These are phyloP conservation scores for Euborellia annulipes DNA, from an alignment of 1,140 invertebrate species.

Conservation along the genomic window DNA sequence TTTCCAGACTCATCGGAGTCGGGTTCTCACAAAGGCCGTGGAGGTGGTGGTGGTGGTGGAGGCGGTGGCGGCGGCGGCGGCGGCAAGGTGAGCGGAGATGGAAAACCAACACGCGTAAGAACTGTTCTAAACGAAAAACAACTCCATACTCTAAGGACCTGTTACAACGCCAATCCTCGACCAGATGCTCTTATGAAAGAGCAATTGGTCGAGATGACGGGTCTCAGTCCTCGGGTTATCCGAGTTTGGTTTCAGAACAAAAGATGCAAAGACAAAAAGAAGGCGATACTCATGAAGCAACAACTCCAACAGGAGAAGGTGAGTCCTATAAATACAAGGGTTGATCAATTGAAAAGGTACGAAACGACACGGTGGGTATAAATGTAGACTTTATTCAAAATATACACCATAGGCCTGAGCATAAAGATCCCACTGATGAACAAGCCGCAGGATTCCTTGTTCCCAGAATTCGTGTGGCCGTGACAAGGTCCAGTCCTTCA, in stretches of 20 bases:
- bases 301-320: constrained; percentile 96
- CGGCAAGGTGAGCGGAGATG: constrained; percentile 41
- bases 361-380: too few relatives aligned
- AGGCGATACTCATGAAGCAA: constrained; percentile 90
- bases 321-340: too few relatives aligned
- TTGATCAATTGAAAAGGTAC: too few relatives aligned
- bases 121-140: constrained; percentile 99
- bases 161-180: constrained; percentile 92
- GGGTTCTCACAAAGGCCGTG: constrained; percentile 61
- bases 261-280: constrained; percentile 98
- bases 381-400: too few relatives aligned
- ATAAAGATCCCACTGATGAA: too few relatives aligned
- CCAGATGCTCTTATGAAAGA: constrained; percentile 99
- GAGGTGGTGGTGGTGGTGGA: constrained; percentile 30
- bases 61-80: constrained; percentile 41
- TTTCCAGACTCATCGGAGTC: constrained; percentile 69
- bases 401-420: too few relatives aligned
- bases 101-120: constrained; percentile 92
- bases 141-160: constrained; percentile 80
- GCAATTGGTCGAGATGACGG: constrained; percentile 96
- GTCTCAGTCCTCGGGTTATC: constrained; percentile 86
- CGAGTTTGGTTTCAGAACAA: constrained; percentile 99
- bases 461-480: too few relatives aligned
- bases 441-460: too few relatives aligned
- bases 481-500: too few relatives aligned